Base-by-base conservation (phyloP, 1,140 invertebrate genomes). In the Leptopilina clavipes region DNA sequence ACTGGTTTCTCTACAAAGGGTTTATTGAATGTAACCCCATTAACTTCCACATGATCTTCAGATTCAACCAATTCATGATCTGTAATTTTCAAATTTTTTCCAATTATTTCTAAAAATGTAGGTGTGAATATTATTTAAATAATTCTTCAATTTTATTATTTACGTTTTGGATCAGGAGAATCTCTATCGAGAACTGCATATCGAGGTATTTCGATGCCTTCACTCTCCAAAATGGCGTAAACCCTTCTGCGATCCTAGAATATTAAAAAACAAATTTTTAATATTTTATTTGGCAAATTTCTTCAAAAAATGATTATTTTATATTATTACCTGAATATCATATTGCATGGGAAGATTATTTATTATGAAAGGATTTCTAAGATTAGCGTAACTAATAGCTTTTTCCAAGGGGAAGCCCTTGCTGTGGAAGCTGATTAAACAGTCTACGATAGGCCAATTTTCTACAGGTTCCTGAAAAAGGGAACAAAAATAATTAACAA, bases 291-390 rank as follows among this genome's bases (percentile, higher is more conserved):
- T 31, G 25, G 25, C 25, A 31, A 31, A 2, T 31, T 31, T 31
- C n/a, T n/a, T n/a, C n/a, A 48, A 48, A 48, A n/a, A 48, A 56
- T 54, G 17, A 75, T 45, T 72, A 54, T 75, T 37, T 73, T 71
- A 72, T 37, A 40, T 48, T 71, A n/a, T 83, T 91, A 93, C 95
- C 92, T 98, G 97, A 76, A 99, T 96, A 87, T 98, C 97, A 91
- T 98, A 99, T 89, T 99, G 99, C 95, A 99, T 98, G 82, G 98
- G 96, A 76, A 99, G 93, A 92, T 99, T 98, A 90, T 99, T 99
- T 72, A 99, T 97, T 73, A 99, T 95, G 89, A 98, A 99, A 0
- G 98, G 98, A 89, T 98, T 97, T 73, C 97, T 92, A 70, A 99
- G 91, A 86, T 96, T 95, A 40, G 97, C 95, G 91, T 99, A 99